phyloP scores from a whole-genome alignment of 2,113 vertebrate genomes.

The Heptranchias perlo region DNA sequence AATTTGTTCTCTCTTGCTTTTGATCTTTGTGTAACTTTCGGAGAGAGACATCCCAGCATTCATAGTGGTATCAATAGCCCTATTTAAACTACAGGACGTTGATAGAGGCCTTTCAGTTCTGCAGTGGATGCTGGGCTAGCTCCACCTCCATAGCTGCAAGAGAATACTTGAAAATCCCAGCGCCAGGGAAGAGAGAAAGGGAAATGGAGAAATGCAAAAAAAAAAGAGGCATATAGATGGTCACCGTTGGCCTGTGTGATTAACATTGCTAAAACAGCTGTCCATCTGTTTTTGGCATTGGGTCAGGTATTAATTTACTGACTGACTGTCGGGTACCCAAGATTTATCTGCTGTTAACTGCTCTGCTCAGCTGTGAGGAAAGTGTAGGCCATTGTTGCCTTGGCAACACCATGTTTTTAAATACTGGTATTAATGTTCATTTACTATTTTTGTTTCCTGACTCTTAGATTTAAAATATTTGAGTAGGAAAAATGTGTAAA shows the following conservation, averaged over 20 bases:
- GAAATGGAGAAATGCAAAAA: no score
- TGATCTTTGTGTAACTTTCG: background rate
- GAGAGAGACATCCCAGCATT: background rate
- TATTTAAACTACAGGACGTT: background rate
- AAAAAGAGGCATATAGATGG: background rate
- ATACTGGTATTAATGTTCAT: background rate
- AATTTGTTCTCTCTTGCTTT: background rate
- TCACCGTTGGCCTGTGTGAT: background rate
- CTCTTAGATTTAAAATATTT: background rate
- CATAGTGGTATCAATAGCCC: background rate
- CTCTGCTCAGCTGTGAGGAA: background rate
- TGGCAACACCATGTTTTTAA: background rate
- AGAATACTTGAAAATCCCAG: background rate
- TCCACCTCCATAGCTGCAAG: background rate
- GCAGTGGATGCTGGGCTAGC: background rate
- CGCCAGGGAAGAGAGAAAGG: no score
- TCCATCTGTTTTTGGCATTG: background rate
- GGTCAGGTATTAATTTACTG: background rate
- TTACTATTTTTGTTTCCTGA: background rate
- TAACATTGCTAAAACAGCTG: background rate
- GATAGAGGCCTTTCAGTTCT: background rate
- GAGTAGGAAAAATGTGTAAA: background rate
- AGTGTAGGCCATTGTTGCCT: background rate
- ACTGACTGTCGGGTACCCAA: no score
- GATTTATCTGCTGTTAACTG: background rate